These are phyloP conservation scores for Diaprepes abbreviatus DNA, from an alignment of 2,888 invertebrate species.

Conservation along the genomic window DNA sequence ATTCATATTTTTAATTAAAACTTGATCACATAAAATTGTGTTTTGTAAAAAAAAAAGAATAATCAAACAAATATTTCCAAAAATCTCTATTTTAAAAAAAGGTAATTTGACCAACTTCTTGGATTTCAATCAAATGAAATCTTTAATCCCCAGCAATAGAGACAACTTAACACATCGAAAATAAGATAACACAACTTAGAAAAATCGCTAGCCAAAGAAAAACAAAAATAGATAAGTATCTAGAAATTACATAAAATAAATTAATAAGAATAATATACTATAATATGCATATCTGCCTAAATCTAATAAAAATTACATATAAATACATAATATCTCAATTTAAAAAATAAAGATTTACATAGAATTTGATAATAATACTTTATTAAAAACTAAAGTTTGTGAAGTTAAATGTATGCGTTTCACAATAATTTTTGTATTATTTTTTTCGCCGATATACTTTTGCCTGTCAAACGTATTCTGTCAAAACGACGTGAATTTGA, in stretches of 20 bases:
- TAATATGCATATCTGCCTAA: conserved; percentile 20
- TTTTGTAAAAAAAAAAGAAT: too few relatives aligned
- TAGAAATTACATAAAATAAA: conserved; percentile 29
- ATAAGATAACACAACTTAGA: not conserved
- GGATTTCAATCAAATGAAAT: too few relatives aligned
- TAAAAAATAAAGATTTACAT: conserved; percentile 44
- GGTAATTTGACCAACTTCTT: too few relatives aligned
- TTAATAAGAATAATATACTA: conserved; percentile 34
- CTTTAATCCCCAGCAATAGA: too few relatives aligned
- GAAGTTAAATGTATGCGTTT: conserved; percentile 32
- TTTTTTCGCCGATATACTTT: not conserved
- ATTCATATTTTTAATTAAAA: too few relatives aligned
- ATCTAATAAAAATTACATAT: conserved; percentile 40
- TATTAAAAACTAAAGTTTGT: conserved; percentile 22
- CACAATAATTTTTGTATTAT: conserved; percentile 15
- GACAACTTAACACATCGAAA: not conserved
- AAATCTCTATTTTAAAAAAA: too few relatives aligned
- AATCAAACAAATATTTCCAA: too few relatives aligned
- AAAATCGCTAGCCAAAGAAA: conserved; percentile 7
- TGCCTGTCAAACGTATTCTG: conserved; percentile 20
- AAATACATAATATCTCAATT: conserved; percentile 43
- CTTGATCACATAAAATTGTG: too few relatives aligned
- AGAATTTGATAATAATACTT: conserved; percentile 44
- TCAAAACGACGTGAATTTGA: not conserved
- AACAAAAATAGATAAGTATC: conserved; percentile 3